Percentiles rank a stretch among this genome's conserved stretches.
These are phyloP conservation scores for Anisognathus igniventris DNA, from an alignment of 2,797 vertebrate genomes.

Conservation along the genomic window DNA sequence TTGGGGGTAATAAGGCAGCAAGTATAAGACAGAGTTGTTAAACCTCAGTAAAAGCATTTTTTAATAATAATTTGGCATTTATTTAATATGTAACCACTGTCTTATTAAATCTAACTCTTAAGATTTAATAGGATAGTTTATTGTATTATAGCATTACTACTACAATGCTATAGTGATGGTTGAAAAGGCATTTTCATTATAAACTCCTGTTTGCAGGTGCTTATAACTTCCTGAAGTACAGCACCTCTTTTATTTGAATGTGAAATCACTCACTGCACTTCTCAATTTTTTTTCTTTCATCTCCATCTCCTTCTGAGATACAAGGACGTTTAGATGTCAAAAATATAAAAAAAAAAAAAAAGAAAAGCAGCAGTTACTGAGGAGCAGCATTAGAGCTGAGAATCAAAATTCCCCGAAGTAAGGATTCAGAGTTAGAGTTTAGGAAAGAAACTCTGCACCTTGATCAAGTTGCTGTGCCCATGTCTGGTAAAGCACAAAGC, in stretches of 20 bases:
- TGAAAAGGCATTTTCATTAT: conserved; percentile 76
- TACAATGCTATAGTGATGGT: conserved; percentile 60
- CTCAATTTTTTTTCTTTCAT: background rate
- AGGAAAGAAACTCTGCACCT: background rate
- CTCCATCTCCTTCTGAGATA: background rate
- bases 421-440: background rate
- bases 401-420: background rate
- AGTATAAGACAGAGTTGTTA: conserved; percentile 67
- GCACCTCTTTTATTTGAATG: conserved; percentile 36
- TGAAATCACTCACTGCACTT: conserved; percentile 6
- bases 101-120: conserved; percentile 72
- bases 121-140: conserved; percentile 70
- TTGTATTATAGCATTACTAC: conserved; percentile 55
- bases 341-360: background rate
- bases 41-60: conserved; percentile 67
- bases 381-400: background rate
- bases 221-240: conserved; percentile 66
- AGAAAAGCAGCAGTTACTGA: background rate
- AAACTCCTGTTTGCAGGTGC: conserved; percentile 69
- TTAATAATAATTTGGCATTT: conserved; percentile 75
- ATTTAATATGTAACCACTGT: conserved; percentile 68
- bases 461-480: background rate
- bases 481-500: background rate
- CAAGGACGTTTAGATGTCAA: conserved; percentile 2
- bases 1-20: conserved; percentile 68